Evolutionary conservation across 2,113 vertebrate species (phyloP).

Genomic region (Sinocyclocheilus grahami): DNA sequence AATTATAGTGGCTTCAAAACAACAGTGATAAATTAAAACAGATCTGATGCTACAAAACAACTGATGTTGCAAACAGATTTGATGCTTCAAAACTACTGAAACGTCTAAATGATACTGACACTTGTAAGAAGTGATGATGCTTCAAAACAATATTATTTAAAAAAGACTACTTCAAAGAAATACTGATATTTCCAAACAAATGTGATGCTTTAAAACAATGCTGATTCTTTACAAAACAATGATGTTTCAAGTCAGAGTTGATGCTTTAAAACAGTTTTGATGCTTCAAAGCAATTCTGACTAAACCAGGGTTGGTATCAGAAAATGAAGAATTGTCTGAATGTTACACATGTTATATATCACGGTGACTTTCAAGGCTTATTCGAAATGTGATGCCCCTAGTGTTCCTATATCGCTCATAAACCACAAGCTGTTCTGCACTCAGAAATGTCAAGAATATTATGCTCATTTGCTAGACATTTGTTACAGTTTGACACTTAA

Average conservation of each 20-base stretch:
- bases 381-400: constrained; percentile 6
- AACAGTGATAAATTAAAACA: not conserved
- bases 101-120: not conserved
- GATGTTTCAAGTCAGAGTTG: no score
- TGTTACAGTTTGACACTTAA: constrained; percentile 30
- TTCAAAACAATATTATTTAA: not conserved
- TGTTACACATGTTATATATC: not conserved
- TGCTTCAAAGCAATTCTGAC: not conserved
- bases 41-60: not conserved
- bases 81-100: not conserved
- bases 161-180: not conserved
- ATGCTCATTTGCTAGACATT: constrained; percentile 20
- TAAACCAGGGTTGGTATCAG: not conserved
- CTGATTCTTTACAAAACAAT: no score
- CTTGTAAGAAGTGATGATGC: not conserved
- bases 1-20: not conserved
- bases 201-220: not conserved
- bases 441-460: constrained; percentile 40
- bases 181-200: not conserved
- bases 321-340: not conserved
- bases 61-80: not conserved
- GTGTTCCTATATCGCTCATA: not conserved
- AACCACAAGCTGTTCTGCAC: constrained; percentile 2
- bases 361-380: not conserved
- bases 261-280: not conserved